phyloP scores from a whole-genome alignment of 2,113 vertebrate species.

The Colius striatus region DNA sequence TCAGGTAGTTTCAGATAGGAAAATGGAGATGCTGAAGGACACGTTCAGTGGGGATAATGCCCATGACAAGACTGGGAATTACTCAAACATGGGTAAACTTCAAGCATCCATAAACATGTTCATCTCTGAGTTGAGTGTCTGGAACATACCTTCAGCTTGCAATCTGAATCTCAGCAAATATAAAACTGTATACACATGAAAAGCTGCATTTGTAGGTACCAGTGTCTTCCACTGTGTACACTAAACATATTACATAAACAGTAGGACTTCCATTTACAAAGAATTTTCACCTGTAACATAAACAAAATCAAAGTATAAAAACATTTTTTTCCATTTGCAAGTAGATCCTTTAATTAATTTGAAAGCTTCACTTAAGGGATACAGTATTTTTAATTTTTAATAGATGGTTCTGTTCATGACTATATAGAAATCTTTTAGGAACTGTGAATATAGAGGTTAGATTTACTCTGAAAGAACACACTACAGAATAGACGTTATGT shows the following conservation, averaged over 20 bases:
- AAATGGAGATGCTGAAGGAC: not conserved
- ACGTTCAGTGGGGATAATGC: not conserved
- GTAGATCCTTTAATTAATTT: not conserved
- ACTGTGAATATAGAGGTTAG: not conserved
- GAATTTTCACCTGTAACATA: not conserved
- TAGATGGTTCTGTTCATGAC: not conserved
- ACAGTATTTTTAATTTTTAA: not conserved
- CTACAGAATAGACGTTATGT: not conserved
- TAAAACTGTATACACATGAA: not conserved
- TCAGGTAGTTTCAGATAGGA: not conserved
- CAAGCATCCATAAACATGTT: not conserved
- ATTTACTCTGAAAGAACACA: not conserved
- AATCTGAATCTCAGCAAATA: not conserved
- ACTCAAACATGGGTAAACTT: not conserved
- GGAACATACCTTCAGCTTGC: not conserved
- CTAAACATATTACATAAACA: not conserved
- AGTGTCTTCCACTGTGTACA: not conserved
- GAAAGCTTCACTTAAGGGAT: not conserved
- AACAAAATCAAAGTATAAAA: not conserved
- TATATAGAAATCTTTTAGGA: not conserved
- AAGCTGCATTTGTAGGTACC: not conserved
- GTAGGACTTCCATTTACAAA: not conserved
- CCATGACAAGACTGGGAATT: not conserved
- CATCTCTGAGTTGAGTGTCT: rapidly evolving
- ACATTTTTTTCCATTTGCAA: not conserved